Evolutionary conservation across 2,888 invertebrate species (phyloP), one percentile per base, ranked within the genome.

Genomic region (Camptogramma bilineatum): DNA sequence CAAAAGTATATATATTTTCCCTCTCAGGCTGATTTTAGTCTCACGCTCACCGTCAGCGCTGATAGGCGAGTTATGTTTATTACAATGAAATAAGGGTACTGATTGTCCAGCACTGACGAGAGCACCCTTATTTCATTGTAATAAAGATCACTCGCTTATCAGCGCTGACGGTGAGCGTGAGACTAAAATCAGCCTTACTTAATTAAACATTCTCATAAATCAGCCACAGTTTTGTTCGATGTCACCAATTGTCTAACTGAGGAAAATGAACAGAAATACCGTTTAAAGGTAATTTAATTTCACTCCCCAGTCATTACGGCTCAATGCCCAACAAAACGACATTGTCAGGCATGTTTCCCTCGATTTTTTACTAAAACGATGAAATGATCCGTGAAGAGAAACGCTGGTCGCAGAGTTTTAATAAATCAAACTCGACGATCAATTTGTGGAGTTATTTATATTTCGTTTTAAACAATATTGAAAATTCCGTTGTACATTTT

Each of bases 351-450:
- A 39, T 39, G 34, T 39, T 39, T 39, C 13, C 34, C 34, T 39
- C 34, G 13, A 39, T 39, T 13, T 39, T 39, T 39, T 3, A 39
- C 34, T 39, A 39, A 24, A 39, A 39, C 34, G 34, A 10, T 44
- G 44, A 64, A 72, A 64, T 67, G 70, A 65, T 64, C 70, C 63
- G 72, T 66, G 59, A 72, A 69, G 61, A 61, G 60, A 65, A 65
- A 70, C 57, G 50, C 52, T 61, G 56, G 53, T 21, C 55, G 59
- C 62, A 69, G 68, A 68, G 39, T 66, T 60, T 66, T 59, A 59
- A 67, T 62, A 62, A 68, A 68, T 71, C 66, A 61, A 55, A 58
- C 55, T 56, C 61, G 42, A 50, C 64, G 62, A 59, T 19, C 61
- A 65, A 65, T 54, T 66, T 62, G n/a, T 19, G 31, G 51, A 62